Conservation (phyloP, 2,797 vertebrate species). For the Psittacula derbiana region DNA sequence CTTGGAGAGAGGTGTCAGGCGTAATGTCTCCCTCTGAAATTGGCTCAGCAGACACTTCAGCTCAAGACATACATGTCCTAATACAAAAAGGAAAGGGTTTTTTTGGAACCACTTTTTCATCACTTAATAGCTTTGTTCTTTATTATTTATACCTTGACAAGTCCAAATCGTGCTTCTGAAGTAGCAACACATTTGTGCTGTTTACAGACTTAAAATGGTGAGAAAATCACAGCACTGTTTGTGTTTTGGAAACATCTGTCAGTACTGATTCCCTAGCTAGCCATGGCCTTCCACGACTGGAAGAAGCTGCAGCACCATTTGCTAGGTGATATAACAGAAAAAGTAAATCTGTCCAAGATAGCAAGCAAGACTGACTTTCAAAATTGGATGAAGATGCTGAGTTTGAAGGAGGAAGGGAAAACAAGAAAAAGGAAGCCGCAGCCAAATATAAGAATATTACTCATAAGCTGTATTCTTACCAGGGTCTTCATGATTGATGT, state of each 20-base stretch:
- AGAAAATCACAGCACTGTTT: neutral
- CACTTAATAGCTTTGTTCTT: neutral
- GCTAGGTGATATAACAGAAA: neutral
- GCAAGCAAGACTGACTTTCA: neutral
- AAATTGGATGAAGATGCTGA: neutral
- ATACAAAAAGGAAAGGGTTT: neutral
- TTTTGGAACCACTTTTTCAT: neutral
- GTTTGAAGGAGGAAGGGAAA: neutral
- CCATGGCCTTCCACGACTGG: neutral
- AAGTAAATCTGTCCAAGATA: neutral
- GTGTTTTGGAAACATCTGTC: neutral
- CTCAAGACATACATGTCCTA: neutral
- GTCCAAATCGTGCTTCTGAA: neutral
- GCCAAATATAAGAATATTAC: neutral
- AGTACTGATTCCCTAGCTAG: neutral
- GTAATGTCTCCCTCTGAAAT: fast-evolving
- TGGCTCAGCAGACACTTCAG: neutral
- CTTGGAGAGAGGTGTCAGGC: neutral
- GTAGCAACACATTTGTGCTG: neutral
- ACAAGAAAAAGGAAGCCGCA: neutral
- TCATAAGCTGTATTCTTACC: neutral
- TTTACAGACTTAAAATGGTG: neutral
- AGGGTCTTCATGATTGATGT: neutral
- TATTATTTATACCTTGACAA: neutral
- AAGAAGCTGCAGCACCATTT: neutral